Evolutionary conservation across 1,140 invertebrate genomes (phyloP).

Genomic region (Leptinotarsa texana): DNA sequence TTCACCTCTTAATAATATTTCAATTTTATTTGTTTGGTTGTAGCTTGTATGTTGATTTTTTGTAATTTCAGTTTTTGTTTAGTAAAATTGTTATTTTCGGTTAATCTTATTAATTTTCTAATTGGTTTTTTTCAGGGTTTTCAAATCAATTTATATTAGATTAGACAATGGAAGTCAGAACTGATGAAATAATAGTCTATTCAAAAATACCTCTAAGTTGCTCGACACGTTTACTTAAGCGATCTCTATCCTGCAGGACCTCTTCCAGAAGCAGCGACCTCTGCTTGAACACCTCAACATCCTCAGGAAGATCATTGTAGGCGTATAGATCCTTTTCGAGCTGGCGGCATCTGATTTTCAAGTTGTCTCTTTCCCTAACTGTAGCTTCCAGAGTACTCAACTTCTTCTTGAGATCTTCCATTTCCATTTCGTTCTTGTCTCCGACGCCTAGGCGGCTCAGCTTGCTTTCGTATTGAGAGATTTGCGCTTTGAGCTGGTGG

Average conservation of each 20-base stretch:
- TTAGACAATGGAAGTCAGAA: too few species aligned
- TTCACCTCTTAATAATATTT: too few species aligned
- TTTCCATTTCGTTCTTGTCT: not conserved
- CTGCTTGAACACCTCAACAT: slow-evolving; percentile 41
- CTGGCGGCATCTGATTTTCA: slow-evolving; percentile 35
- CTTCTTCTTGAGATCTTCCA: slow-evolving; percentile 31
- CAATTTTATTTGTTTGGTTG: too few species aligned
- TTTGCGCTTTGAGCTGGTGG: slow-evolving; percentile 33
- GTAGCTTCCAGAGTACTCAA: slow-evolving; percentile 36
- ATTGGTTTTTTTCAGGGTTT: too few species aligned
- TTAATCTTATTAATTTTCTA: too few species aligned
- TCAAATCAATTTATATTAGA: too few species aligned
- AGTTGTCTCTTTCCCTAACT: slow-evolving; percentile 39
- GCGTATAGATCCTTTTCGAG: slow-evolving; percentile 39
- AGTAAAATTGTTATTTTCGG: too few species aligned
- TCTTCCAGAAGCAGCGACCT: slow-evolving; percentile 37
- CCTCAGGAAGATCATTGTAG: slow-evolving; percentile 40
- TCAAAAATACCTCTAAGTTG: slow-evolving; percentile 28
- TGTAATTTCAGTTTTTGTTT: too few species aligned
- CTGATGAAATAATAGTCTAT: too few species aligned
- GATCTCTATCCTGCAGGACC: slow-evolving; percentile 35
- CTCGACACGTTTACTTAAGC: slow-evolving; percentile 38
- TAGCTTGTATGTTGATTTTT: too few species aligned
- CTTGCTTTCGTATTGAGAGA: slow-evolving; percentile 20
- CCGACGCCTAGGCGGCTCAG: not conserved